Evolutionary conservation across 2,888 invertebrate genomes (phyloP), one percentile per base, ranked within the genome.

Genomic region (Oxytorus armatus): DNA sequence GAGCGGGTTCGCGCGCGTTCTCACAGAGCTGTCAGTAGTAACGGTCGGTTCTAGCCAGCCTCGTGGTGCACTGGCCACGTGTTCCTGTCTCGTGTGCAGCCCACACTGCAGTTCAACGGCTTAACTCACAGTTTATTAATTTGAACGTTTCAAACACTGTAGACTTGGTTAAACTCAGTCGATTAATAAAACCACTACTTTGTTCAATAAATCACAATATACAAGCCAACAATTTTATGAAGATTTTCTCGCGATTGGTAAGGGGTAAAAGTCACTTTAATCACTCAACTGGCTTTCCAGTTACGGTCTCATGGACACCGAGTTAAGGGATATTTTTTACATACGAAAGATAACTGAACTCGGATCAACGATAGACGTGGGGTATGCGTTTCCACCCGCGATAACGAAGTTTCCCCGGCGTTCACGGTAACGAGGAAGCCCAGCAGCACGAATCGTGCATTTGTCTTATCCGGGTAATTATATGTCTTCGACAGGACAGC

Each of bases 401-500:
- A 63, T 29, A 16, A 63, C 61, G 69, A 55, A 73, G 44, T 61
- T 59, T 65, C 42, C 77, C 65, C 79, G 70, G 42, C 59, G 42
- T 39, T 29, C 47, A 63, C 55, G 73, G 25, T 29, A 57, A 63
- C 55, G 73, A 63, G 61, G 23, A 63, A 74, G 68, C 63, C 76
- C 76, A 44, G 33, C 18, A 69, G 59, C 42, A 23, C n/a, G 53
- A 63, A 63, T 36, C 39, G 57, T 29, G 49, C 33, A 49, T 66
- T 36, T 66, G 11, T 23, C 55, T 55, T 42, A 59, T 66, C 42
- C 39, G 57, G 21, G 59, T 68, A 49, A 51, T 23, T 49, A 42
- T 63, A 65, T 80, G 81, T 79, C 69, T 55, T 77, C 73, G 85
- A 81, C 87, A 86, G 89, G 86, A 89, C 88, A 86, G 89, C 83